Conservation (phyloP, 2,113 vertebrate species). For the Turdus rufiventris region DNA sequence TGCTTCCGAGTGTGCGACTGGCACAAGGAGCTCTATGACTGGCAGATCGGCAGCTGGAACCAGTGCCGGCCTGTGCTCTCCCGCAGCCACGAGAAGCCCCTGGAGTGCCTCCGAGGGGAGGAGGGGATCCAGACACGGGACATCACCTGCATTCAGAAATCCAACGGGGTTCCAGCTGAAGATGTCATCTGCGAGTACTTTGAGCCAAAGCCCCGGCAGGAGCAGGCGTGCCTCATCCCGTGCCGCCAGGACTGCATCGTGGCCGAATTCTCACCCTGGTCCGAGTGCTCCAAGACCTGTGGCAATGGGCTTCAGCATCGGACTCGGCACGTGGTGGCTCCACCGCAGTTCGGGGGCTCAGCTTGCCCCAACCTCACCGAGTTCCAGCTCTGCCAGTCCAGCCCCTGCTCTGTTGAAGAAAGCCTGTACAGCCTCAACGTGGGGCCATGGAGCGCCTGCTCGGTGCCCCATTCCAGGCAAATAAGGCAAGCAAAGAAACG, state of each 20-base stretch:
- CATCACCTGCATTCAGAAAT: slow-evolving; percentile 83
- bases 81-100: slow-evolving; percentile 72
- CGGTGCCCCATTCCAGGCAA: slow-evolving; percentile 69
- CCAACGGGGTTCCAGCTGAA: slow-evolving; percentile 77
- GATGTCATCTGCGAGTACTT: slow-evolving; percentile 97
- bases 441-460: slow-evolving; percentile 84
- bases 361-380: slow-evolving; percentile 91
- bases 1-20: slow-evolving; percentile 96
- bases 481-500: slow-evolving; percentile 80
- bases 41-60: slow-evolving; percentile 88
- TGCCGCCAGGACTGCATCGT: slow-evolving; percentile 92
- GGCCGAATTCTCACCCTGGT: slow-evolving; percentile 89
- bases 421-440: slow-evolving; percentile 84
- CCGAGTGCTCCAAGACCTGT: slow-evolving; percentile 89
- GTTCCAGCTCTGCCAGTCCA: slow-evolving; percentile 84
- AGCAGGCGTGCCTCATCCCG: slow-evolving; percentile 94
- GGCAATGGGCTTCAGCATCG: slow-evolving; percentile 89
- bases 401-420: slow-evolving; percentile 79
- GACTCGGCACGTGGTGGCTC: slow-evolving; percentile 84
- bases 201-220: slow-evolving; percentile 89
- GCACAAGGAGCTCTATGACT: slow-evolving; percentile 95
- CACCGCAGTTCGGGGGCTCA: slow-evolving; percentile 84
- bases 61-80: slow-evolving; percentile 83
- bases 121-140: slow-evolving; percentile 92
- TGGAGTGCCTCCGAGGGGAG: slow-evolving; percentile 82